Base-by-base conservation (phyloP, 2,797 vertebrate species). In the Falco cherrug region DNA sequence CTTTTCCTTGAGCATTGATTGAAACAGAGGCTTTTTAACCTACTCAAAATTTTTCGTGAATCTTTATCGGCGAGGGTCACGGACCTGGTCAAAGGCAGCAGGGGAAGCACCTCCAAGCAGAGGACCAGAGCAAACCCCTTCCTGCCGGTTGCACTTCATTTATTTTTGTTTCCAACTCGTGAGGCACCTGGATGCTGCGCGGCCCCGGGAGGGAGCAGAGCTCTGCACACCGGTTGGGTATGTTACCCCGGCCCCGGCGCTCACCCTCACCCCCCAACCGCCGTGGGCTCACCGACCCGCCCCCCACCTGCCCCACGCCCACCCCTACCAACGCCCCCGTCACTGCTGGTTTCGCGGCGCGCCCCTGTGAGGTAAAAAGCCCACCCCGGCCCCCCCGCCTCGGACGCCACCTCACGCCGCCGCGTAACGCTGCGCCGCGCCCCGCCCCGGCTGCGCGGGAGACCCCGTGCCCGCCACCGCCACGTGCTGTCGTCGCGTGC, bases 21-120 rank as follows among this genome's bases (percentile, higher is more conserved):
- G 78, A 87, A 90, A 91, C 93, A 82, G 69, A 80, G 84, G 71
- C 20, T 93, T 95, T 89, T 89, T 87, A 93, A 94, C 78, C 84
- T 59, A 33, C 96, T 89, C 71, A 26, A 21, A 92, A 92, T 73
- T 47, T 53, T 29, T 29, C 11, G 2, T 22, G 7, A 26, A 29
- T 75, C 71, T 74, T 41, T 7, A 75, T 1, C 9, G 5, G 41
- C 4, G 10, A 39, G 41, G 69, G 57, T 78, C 92, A 77, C 20
- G 0, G 74, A 13, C 39, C 33, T 2, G 25, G 43, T 12, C 54
- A 71, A 20, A 41, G 12, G 2, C 35, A 13, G 17, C 3, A 11
- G 10, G 33, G 10, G 26, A 50, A 50, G 24, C 68, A n/a, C 28
- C 41, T 25, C 53, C 63, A 12, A 0, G 43, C 29, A 1, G 16